Base-by-base conservation (phyloP, 2,888 invertebrate species). In the Tenthredo notha region DNA sequence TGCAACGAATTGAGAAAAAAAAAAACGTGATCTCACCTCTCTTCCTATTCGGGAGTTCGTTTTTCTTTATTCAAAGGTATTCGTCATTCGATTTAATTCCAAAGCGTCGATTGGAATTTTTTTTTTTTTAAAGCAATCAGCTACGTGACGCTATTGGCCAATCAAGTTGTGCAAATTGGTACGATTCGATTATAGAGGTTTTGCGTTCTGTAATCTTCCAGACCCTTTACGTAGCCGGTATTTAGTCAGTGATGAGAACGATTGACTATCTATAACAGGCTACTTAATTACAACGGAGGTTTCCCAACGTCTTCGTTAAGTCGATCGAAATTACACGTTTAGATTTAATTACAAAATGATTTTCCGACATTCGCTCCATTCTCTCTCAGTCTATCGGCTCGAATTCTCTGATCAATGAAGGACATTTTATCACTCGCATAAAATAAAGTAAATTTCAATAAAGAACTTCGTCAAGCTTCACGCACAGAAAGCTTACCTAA, bases 81-180 rank as follows among this genome's bases (percentile, higher is more conserved):
- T 61, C 80, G 80, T 58, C 50, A 40, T 80, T 80, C 80, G 61
- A 61, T 80, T 47, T 43, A n/a, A 80, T 80, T 40, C 40, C n/a
- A 50, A 80, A 80, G n/a, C 25, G 25, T 12, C 61, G 58, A 80
- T 80, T 80, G 61, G 40, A 80, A 61, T 80, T 80, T 78, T 80
- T 80, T 80, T 78, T 80, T 78, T 80, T 58, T n/a, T 61, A 61
- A 80, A 58, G 80, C 80, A 80, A 80, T 80, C 58, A 80, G 80
- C 80, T 61, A 61, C 58, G 80, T 37, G 61, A 61, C 40, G 77
- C 29, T 40, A 58, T 61, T 37, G 80, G 61, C 61, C 80, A 80
- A 80, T 80, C 80, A 80, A 37, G 58, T 37, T 40, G n/a, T 33
- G 80, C 61, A 80, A 80, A 80, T 80, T 80, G 61, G 58, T 61